phyloP scores from a whole-genome alignment of 53 echinoderm and acorn worm genomes.

The Crossaster papposus region DNA sequence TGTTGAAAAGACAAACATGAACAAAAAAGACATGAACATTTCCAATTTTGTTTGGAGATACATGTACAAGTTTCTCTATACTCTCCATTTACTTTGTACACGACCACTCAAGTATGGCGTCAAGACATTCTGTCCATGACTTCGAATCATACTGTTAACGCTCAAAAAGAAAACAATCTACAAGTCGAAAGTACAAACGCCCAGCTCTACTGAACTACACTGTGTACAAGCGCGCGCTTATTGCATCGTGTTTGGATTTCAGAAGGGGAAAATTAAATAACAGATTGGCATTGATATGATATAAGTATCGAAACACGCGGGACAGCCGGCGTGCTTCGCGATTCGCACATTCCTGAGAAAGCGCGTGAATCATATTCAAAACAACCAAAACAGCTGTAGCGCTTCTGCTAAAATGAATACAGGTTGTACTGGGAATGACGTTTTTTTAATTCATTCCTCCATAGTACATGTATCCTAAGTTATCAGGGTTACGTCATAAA shows the following conservation, averaged over 20 bases:
- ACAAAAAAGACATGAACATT: too few species aligned
- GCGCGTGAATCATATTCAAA: neutral
- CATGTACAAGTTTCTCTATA: too few species aligned
- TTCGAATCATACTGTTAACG: too few species aligned
- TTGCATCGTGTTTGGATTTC: neutral
- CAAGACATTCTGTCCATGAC: too few species aligned
- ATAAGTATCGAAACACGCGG: neutral
- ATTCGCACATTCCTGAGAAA: conserved; percentile 8
- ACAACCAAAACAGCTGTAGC: neutral
- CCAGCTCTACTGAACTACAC: neutral
- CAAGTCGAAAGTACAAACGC: neutral
- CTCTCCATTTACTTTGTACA: too few species aligned
- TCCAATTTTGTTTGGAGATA: too few species aligned
- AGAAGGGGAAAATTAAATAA: neutral
- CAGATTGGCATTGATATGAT: neutral
- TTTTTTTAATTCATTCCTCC: too few species aligned
- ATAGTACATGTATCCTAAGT: too few species aligned
- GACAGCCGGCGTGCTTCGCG: neutral
- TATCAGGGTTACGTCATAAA: too few species aligned
- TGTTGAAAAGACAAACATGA: too few species aligned
- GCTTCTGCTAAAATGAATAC: neutral
- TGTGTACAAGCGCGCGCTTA: neutral
- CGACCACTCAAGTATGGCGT: too few species aligned
- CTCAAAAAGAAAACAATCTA: neutral
- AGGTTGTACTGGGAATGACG: neutral